These are phyloP conservation scores for Drosophila koepferae DNA, from an alignment of 2,888 invertebrate genomes.

Conservation along the genomic window DNA sequence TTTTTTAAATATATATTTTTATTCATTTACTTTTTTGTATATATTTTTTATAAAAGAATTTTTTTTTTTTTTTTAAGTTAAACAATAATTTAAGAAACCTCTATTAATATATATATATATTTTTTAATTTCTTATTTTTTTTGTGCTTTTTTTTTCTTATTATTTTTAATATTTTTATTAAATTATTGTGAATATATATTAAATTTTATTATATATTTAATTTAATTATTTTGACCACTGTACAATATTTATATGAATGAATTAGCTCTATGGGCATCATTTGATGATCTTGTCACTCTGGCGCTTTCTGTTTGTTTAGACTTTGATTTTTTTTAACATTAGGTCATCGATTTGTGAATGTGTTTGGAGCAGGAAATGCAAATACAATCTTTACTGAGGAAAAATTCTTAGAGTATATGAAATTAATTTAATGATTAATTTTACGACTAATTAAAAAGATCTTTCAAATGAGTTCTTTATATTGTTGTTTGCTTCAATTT, in stretches of 20 bases:
- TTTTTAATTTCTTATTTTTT: neutral
- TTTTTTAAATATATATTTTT: neutral
- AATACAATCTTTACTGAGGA: neutral
- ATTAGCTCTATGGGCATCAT: constrained; percentile 15
- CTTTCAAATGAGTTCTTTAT: neutral
- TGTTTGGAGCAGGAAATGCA: constrained; percentile 20
- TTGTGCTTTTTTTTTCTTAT: neutral
- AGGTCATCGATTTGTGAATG: constrained; percentile 20
- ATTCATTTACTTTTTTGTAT: too few species aligned
- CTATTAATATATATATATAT: too few species aligned
- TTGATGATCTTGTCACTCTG: constrained; percentile 9
- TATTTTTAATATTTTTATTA: neutral
- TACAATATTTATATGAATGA: constrained; percentile 25
- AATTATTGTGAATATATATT: neutral
- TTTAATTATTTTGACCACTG: neutral
- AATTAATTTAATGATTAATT: neutral
- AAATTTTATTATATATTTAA: neutral
- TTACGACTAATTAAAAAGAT: neutral
- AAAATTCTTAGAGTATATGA: neutral
- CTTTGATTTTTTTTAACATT: constrained; percentile 31
- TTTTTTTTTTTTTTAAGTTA: neutral
- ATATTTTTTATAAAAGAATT: too few species aligned
- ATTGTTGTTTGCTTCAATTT: too few species aligned
- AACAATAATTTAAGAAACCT: too few species aligned
- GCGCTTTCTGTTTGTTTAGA: constrained; percentile 22